phyloP scores from a whole-genome alignment of 2,797 vertebrate genomes.

The Periparus ater region DNA sequence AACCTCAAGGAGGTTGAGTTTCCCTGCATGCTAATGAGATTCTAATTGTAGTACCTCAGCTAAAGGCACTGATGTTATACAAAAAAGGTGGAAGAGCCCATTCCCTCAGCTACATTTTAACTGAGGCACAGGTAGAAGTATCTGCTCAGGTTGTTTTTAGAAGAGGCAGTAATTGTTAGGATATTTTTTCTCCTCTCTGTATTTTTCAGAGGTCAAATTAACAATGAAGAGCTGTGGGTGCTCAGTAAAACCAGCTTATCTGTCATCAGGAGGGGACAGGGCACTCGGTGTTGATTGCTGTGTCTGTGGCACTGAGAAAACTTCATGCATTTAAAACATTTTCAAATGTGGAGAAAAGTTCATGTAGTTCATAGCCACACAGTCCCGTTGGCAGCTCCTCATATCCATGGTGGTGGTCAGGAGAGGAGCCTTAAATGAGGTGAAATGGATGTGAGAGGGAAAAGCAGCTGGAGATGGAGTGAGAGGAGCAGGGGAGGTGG shows the following conservation, averaged over 20 bases:
- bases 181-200: not conserved
- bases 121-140: not conserved
- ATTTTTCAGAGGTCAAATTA: not conserved
- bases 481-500: not conserved
- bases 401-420: fast-evolving
- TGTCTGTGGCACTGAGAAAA: not conserved
- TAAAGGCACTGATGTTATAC: not conserved
- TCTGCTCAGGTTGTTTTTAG: not conserved
- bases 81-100: not conserved
- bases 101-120: not conserved
- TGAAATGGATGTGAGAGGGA: too few relatives aligned
- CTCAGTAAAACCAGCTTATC: not conserved
- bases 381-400: not conserved
- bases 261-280: not conserved
- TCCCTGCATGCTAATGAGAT: not conserved
- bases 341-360: not conserved
- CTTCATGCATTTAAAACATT: not conserved
- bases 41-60: not conserved
- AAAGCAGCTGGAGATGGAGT: not conserved
- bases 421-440: not conserved
- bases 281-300: not conserved
- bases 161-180: not conserved
- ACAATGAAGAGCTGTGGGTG: not conserved
- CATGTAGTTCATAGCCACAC: fast-evolving
- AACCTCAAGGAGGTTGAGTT: not conserved